A percentile compares a stretch with the other conserved stretches of the same genome.
phyloP scores from a whole-genome alignment of 2,888 invertebrate genomes.

The Agriopis marginaria region DNA sequence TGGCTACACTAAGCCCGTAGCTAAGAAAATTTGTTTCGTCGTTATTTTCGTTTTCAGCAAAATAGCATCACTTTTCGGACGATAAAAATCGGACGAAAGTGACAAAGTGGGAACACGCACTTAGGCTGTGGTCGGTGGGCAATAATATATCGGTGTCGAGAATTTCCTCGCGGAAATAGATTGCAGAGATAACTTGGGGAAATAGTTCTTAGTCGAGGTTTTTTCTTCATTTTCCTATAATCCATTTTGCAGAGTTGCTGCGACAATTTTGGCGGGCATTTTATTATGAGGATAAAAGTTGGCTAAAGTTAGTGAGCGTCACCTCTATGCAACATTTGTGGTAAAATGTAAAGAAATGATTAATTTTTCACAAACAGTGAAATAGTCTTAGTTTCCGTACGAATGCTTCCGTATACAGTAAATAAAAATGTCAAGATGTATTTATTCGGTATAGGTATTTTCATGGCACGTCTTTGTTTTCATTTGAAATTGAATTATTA shows the following conservation, averaged over 20 bases:
- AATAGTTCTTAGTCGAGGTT: constrained; percentile 31
- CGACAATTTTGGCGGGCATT: constrained; percentile 8
- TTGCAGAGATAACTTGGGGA: constrained; percentile 28
- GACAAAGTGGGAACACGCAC: constrained; percentile 33
- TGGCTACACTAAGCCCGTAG: too few relatives aligned
- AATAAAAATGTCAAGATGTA: too few relatives aligned
- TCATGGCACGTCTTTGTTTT: too few relatives aligned
- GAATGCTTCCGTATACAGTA: too few relatives aligned
- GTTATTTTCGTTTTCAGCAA: constrained; percentile 3
- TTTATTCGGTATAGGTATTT: too few relatives aligned
- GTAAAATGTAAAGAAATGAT: too few relatives aligned
- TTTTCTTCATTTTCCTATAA: constrained; percentile 27
- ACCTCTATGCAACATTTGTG: too few relatives aligned
- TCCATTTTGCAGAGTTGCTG: constrained; percentile 19
- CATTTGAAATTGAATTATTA: too few relatives aligned
- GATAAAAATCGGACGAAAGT: constrained; percentile 10
- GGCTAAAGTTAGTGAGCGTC: not conserved
- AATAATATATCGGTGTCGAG: constrained; percentile 43
- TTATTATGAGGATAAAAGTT: constrained; percentile 6
- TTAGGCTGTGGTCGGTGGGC: constrained; percentile 40
- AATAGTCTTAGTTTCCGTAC: too few relatives aligned
- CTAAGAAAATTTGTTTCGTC: not conserved
- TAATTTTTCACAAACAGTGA: too few relatives aligned
- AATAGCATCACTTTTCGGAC: constrained; percentile 8
- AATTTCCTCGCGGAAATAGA: constrained; percentile 31